phyloP scores from a whole-genome alignment of 2,113 vertebrate species.

The Buteo buteo region DNA sequence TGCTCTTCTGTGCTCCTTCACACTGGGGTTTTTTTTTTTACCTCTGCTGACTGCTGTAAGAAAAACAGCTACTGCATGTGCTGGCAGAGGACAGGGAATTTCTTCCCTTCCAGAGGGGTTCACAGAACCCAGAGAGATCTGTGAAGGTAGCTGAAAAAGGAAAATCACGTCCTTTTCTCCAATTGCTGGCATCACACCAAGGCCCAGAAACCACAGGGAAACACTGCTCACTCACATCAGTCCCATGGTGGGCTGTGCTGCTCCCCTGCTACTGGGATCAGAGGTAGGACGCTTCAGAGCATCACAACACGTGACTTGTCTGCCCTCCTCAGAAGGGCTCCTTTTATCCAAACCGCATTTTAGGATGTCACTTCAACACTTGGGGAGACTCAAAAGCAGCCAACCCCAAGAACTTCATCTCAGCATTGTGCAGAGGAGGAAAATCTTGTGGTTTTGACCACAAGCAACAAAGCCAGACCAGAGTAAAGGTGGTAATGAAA shows the following conservation, averaged over 20 bases:
- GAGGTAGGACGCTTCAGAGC: not conserved
- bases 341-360: not conserved
- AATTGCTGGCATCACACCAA: not conserved
- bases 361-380: not conserved
- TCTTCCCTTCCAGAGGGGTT: not conserved
- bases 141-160: not conserved
- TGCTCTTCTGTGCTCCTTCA: not conserved
- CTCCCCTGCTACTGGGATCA: too few species aligned
- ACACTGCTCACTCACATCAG: not conserved
- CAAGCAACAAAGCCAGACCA: not conserved
- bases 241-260: accelerated
- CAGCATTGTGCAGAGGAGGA: too few species aligned
- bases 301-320: accelerated
- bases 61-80: not conserved
- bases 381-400: not conserved
- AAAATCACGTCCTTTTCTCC: not conserved
- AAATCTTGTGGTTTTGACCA: not conserved
- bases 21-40: not conserved
- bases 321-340: not conserved
- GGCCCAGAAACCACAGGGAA: not conserved
- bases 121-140: not conserved
- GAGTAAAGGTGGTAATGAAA: not conserved
- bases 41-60: not conserved
- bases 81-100: not conserved
- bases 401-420: not conserved